Evolutionary conservation across 2,113 vertebrate genomes (phyloP).

Genomic region (Gyps fulvus): DNA sequence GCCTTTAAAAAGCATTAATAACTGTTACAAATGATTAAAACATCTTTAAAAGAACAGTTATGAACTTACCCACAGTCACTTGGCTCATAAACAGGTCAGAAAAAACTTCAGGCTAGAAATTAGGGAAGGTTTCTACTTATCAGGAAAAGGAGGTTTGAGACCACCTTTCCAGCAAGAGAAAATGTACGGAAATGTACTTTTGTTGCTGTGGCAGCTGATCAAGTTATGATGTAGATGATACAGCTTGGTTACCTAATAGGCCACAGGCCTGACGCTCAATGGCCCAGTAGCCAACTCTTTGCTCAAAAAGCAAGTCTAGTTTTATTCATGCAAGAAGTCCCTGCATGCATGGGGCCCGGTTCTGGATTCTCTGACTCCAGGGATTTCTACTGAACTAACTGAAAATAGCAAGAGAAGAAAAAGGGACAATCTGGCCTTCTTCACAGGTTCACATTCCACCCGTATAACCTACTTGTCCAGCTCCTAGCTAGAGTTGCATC

Average conservation of each 20-base stretch:
- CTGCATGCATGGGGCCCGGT: neutral
- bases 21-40: neutral
- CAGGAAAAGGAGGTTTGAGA: neutral
- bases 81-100: neutral
- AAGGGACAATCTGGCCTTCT: neutral
- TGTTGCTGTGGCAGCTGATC: neutral
- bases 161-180: neutral
- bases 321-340: neutral
- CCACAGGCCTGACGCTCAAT: neutral
- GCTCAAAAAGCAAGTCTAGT: neutral
- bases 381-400: neutral
- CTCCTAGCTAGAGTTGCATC: neutral
- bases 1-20: neutral
- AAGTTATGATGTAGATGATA: neutral
- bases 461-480: fast-evolving
- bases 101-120: neutral
- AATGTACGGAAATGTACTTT: neutral
- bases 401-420: neutral
- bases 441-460: neutral
- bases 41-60: neutral
- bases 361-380: neutral
- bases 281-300: neutral
- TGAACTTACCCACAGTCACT: neutral
- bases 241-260: neutral
- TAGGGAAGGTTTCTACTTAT: neutral